Conservation (phyloP, 2,888 invertebrate genomes). For the Chymomyza fuscimana region DNA sequence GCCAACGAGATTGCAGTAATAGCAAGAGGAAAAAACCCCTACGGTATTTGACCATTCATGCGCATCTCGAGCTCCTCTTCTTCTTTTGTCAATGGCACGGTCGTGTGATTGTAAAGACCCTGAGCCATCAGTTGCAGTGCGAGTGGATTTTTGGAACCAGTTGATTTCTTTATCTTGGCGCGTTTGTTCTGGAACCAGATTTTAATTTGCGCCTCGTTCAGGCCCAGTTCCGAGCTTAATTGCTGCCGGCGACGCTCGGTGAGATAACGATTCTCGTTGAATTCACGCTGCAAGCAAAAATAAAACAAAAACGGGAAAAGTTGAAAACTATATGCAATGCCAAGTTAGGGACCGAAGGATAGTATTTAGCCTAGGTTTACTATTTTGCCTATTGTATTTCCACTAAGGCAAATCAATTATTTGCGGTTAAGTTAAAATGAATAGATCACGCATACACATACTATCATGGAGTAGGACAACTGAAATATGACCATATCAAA, state of each 20-base stretch:
- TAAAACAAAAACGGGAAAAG: conserved; percentile 13
- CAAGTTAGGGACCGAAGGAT: conserved; percentile 19
- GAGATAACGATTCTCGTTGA: conserved; percentile 94
- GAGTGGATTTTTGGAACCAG: conserved; percentile 90
- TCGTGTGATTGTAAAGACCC: conserved; percentile 94
- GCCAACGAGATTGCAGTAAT: not conserved
- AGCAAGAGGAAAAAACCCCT: conserved; percentile 21
- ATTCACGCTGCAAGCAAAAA: conserved; percentile 85
- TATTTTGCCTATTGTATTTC: conserved; percentile 13
- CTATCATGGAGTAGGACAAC: conserved; percentile 35
- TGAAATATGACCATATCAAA: conserved; percentile 72
- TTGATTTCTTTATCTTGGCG: conserved; percentile 96
- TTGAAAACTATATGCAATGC: conserved; percentile 28
- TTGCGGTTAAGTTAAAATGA: conserved; percentile 69
- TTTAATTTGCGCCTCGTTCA: conserved; percentile 98
- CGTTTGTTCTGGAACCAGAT: conserved; percentile 99
- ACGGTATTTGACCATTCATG: conserved; percentile 80
- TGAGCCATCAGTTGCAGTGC: conserved; percentile 96
- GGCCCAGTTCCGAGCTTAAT: conserved; percentile 92
- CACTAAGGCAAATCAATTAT: conserved; percentile 75
- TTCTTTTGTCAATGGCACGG: conserved; percentile 86
- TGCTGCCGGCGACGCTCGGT: conserved; percentile 95
- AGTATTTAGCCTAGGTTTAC: conserved; percentile 25
- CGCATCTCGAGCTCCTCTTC: conserved; percentile 85
- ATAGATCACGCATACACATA: not conserved